Conservation (phyloP, 2,113 vertebrate species). For the Trichomycterus rosablanca region DNA sequence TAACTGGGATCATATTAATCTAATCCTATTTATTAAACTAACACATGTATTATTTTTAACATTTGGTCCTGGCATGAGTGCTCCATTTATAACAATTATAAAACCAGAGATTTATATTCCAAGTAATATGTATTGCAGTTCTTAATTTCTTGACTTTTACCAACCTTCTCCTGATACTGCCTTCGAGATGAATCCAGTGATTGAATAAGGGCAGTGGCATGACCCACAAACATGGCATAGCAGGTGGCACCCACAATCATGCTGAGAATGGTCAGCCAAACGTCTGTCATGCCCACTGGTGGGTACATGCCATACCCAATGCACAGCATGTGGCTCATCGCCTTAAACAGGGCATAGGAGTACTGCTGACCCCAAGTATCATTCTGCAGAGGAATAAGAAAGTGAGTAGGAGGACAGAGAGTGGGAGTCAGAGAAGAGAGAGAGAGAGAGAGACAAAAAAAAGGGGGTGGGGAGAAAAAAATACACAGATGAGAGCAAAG, state of each 20-base stretch:
- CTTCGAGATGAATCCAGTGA: conserved; percentile 94
- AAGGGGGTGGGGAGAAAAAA: conserved; percentile 5
- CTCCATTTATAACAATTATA: neutral
- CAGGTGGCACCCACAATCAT: conserved; percentile 98
- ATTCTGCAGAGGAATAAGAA: conserved; percentile 74
- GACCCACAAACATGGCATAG: conserved; percentile 99
- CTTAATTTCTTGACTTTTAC: conserved; percentile 32
- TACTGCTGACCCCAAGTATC: conserved; percentile 98
- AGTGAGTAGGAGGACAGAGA: neutral
- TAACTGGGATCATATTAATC: neutral
- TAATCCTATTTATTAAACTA: neutral
- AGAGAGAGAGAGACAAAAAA: neutral
- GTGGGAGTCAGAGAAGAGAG: neutral
- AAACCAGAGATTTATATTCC: neutral
- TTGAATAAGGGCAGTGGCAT: conserved; percentile 96
- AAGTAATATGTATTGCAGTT: neutral
- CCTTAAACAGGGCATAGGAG: conserved; percentile 95
- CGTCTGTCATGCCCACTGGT: conserved; percentile 89
- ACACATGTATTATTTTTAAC: neutral
- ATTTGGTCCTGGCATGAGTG: neutral
- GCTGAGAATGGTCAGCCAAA: conserved; percentile 98
- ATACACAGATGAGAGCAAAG: conserved; percentile 6
- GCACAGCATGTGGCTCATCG: conserved; percentile 99
- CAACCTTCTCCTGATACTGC: conserved; percentile 98
- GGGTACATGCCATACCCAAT: conserved; percentile 96